Conservation (phyloP, 2,888 invertebrate genomes). For the Lycocerus yunnanus region DNA sequence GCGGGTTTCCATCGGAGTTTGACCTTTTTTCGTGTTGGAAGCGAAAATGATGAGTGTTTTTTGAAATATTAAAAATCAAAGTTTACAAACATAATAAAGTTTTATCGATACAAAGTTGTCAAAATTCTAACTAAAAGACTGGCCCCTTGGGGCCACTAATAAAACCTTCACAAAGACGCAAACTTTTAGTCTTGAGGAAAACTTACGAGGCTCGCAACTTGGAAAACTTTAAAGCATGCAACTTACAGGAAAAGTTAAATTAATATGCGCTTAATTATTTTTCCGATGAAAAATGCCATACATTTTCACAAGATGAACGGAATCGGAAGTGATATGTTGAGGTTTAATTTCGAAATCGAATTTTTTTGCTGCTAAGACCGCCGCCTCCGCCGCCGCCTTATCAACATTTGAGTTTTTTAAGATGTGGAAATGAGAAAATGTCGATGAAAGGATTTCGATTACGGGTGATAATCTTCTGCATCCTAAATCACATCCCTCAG, state of each 20-base stretch:
- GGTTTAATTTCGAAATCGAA: slow-evolving; percentile 12
- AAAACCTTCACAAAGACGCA: background rate
- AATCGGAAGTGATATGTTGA: background rate
- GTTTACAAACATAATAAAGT: background rate
- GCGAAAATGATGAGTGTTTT: background rate
- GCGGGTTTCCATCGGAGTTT: background rate
- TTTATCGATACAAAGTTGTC: background rate
- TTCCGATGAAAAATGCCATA: background rate
- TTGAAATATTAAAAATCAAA: background rate
- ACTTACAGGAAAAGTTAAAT: background rate
- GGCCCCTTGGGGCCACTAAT: background rate
- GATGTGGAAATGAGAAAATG: slow-evolving; percentile 24
- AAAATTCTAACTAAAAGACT: background rate
- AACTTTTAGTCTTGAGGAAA: background rate
- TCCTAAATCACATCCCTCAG: slow-evolving; percentile 35
- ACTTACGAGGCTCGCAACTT: background rate
- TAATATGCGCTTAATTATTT: background rate
- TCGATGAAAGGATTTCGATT: slow-evolving; percentile 33
- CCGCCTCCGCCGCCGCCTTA: slow-evolving; percentile 6
- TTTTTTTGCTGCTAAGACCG: slow-evolving; percentile 6
- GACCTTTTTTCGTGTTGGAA: background rate
- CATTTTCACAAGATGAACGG: background rate
- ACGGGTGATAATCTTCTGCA: slow-evolving; percentile 37
- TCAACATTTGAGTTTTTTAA: slow-evolving; percentile 18
- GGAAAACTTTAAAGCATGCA: background rate